Percentiles rank a stretch among this genome's conserved stretches.
Conservation (phyloP, 2,888 invertebrate genomes). For the Pseudanteris insignis region DNA sequence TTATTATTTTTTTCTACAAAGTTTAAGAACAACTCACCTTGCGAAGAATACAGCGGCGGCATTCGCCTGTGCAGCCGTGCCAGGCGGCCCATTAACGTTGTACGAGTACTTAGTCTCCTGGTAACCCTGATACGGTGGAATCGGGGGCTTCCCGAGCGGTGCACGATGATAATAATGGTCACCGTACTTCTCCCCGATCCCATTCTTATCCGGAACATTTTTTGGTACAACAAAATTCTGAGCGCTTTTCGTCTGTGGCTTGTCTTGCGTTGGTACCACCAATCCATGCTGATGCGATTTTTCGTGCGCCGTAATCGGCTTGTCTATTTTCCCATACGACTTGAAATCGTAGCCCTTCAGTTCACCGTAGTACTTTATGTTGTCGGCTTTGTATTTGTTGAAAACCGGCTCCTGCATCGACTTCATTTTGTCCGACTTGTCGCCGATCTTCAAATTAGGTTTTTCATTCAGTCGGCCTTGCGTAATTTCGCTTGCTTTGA, state of each 20-base stretch:
- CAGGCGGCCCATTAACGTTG: slow-evolving; percentile 68
- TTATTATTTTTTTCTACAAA: not conserved
- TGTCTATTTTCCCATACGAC: slow-evolving; percentile 60
- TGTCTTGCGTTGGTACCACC: slow-evolving; percentile 36
- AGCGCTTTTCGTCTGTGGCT: slow-evolving; percentile 48
- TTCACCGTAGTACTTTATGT: slow-evolving; percentile 62
- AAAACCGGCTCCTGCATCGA: slow-evolving; percentile 49
- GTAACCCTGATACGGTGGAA: slow-evolving; percentile 58
- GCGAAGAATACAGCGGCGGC: slow-evolving; percentile 73
- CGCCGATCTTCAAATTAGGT: slow-evolving; percentile 56
- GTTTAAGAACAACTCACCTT: slow-evolving; percentile 66
- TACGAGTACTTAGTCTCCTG: slow-evolving; percentile 70
- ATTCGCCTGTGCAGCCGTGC: slow-evolving; percentile 69
- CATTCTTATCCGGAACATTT: slow-evolving; percentile 50
- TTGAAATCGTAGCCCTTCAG: slow-evolving; percentile 61
- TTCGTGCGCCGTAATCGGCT: slow-evolving; percentile 53
- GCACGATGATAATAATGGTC: slow-evolving; percentile 59
- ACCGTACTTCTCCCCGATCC: slow-evolving; percentile 54
- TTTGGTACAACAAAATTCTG: slow-evolving; percentile 51
- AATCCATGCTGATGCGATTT: slow-evolving; percentile 56
- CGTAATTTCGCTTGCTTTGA: slow-evolving; percentile 53
- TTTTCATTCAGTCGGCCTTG: slow-evolving; percentile 57
- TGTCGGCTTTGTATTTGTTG: slow-evolving; percentile 57
- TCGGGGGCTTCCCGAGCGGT: slow-evolving; percentile 55
- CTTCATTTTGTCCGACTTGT: slow-evolving; percentile 55